phyloP scores from a whole-genome alignment of 2,113 vertebrate species.

The Urocolius indicus region DNA sequence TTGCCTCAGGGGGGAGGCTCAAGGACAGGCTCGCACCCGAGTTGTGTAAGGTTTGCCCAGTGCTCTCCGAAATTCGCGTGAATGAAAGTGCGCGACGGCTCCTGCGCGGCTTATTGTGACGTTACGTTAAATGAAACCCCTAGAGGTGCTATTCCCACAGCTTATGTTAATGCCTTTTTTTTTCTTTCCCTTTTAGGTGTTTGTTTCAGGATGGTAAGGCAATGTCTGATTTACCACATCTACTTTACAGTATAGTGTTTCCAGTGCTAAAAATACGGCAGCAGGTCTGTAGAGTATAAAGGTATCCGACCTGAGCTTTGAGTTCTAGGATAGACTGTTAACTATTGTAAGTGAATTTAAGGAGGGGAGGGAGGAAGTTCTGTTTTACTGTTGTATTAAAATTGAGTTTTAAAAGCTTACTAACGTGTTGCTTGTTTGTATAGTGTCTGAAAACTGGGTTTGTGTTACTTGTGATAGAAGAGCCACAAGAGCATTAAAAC shows the following conservation, averaged over 20 bases:
- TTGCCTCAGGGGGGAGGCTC: not conserved
- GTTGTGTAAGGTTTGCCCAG: fast-evolving
- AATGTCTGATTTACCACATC: not conserved
- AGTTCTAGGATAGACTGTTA: not conserved
- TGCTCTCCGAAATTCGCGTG: fast-evolving
- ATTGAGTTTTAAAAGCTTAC: not conserved
- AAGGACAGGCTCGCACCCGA: not conserved
- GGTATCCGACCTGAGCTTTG: not conserved
- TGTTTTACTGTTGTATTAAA: not conserved
- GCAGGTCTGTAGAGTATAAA: not conserved
- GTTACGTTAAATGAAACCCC: not conserved
- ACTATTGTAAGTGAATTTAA: not conserved
- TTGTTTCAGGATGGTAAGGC: constrained; percentile 96
- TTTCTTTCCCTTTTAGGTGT: constrained; percentile 81
- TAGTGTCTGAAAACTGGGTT: not conserved
- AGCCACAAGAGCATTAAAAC: not conserved
- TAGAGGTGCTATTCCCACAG: not conserved
- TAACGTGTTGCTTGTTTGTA: not conserved
- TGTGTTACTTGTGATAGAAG: not conserved
- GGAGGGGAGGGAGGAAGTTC: not conserved
- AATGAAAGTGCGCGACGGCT: not conserved
- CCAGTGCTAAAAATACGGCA: constrained; percentile 51
- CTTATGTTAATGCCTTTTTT: not conserved
- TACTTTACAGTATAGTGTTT: constrained; percentile 5
- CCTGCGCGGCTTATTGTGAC: no score